A percentile compares a stretch with the other conserved stretches of the same genome.
These are phyloP conservation scores for Schizaphis graminum DNA, from an alignment of 2,888 invertebrate species.

Conservation along the genomic window DNA sequence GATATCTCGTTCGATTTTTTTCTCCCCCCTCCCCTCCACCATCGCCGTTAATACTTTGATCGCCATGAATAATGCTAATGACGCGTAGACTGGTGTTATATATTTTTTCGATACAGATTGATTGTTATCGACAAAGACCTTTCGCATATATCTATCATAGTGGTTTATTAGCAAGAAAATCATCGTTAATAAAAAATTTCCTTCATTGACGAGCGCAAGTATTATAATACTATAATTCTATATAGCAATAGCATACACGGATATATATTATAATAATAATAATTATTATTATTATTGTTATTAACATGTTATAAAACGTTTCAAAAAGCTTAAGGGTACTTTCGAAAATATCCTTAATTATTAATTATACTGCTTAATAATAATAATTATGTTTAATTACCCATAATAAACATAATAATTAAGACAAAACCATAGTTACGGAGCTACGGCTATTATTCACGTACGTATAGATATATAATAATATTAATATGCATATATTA, in stretches of 20 bases:
- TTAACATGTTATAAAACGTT: slow-evolving; percentile 27
- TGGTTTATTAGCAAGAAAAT: background rate
- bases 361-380: slow-evolving; percentile 16
- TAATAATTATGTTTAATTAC: slow-evolving; percentile 50
- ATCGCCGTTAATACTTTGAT: background rate
- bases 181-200: background rate
- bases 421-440: background rate
- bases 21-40: background rate
- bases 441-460: background rate
- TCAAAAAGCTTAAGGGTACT: slow-evolving; percentile 23
- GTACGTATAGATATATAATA: background rate
- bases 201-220: background rate
- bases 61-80: slow-evolving; percentile 36
- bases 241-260: background rate
- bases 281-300: background rate
- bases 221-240: background rate
- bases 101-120: background rate
- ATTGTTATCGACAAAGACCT: slow-evolving; percentile 26
- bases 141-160: background rate
- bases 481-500: background rate
- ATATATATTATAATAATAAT: background rate
- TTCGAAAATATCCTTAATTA: slow-evolving; percentile 13
- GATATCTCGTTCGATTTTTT: background rate
- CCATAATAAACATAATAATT: slow-evolving; percentile 44
- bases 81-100: background rate